These are phyloP conservation scores for Zaprionus africanus DNA, from an alignment of 1,140 invertebrate genomes.

Conservation along the genomic window DNA sequence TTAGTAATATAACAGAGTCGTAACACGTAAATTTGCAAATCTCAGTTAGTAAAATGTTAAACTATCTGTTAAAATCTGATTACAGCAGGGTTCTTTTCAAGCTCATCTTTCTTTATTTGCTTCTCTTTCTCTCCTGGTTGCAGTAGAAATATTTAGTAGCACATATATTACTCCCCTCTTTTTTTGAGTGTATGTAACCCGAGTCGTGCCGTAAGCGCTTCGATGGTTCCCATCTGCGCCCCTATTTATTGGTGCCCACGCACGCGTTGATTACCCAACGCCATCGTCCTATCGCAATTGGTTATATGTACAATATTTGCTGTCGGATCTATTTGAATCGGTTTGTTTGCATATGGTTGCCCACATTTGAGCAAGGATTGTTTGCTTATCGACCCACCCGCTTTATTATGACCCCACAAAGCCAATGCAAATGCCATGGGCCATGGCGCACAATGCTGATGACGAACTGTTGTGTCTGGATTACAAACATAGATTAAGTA, in stretches of 20 bases:
- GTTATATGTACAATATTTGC: background rate
- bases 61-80: too few species aligned
- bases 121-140: background rate
- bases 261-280: background rate
- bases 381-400: background rate
- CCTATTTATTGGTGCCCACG: background rate
- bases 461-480: background rate
- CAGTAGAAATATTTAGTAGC: background rate
- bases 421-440: background rate
- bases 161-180: background rate
- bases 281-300: background rate
- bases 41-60: too few species aligned
- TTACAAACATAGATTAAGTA: background rate
- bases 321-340: background rate
- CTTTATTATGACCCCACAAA: background rate
- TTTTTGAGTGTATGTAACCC: background rate
- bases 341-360: conserved; percentile 3
- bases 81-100: background rate
- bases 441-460: background rate
- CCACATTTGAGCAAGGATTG: background rate
- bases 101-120: background rate
- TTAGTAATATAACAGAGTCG: too few species aligned
- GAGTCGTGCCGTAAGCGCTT: background rate
- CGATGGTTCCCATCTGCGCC: background rate
- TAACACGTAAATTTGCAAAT: too few species aligned